These are phyloP conservation scores for Thecophora atra DNA, from an alignment of 2,888 invertebrate species.

Conservation along the genomic window DNA sequence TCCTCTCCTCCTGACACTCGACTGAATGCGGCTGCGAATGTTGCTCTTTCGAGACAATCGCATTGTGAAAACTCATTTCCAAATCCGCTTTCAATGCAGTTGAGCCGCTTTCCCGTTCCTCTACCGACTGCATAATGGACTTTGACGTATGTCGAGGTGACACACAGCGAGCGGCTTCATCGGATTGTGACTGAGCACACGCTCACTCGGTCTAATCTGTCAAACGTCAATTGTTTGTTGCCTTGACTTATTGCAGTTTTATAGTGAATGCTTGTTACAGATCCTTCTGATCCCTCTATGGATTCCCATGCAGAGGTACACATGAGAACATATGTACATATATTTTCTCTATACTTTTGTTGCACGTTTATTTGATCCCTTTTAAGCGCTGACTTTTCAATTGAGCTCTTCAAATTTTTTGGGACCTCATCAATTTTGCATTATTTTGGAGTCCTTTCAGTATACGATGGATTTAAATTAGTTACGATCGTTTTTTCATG, in stretches of 20 bases:
- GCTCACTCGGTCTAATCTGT: constrained; percentile 30
- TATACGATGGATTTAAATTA: constrained; percentile 36
- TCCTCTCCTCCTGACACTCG: too few species aligned
- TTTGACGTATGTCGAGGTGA: not conserved
- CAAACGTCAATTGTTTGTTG: constrained; percentile 25
- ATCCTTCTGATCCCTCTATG: constrained; percentile 35
- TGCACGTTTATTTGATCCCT: too few species aligned
- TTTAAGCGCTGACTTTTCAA: too few species aligned
- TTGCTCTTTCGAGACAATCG: too few species aligned
- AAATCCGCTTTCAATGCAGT: not conserved
- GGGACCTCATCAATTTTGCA: constrained; percentile 27
- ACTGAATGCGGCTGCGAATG: too few species aligned
- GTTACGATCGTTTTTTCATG: too few species aligned
- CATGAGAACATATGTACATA: not conserved
- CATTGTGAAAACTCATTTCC: not conserved
- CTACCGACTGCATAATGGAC: not conserved
- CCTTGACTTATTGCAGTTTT: constrained; percentile 24
- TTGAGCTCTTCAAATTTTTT: not conserved
- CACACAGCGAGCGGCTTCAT: not conserved
- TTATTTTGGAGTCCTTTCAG: constrained; percentile 1
- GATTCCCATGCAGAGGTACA: not conserved
- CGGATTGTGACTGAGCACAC: constrained; percentile 1
- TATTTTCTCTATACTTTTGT: constrained; percentile 12
- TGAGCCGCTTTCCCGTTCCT: not conserved
- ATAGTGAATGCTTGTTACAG: constrained; percentile 5